These are phyloP conservation scores for Perognathus longimembris DNA, from an alignment of 2,113 vertebrate species.

Conservation along the genomic window DNA sequence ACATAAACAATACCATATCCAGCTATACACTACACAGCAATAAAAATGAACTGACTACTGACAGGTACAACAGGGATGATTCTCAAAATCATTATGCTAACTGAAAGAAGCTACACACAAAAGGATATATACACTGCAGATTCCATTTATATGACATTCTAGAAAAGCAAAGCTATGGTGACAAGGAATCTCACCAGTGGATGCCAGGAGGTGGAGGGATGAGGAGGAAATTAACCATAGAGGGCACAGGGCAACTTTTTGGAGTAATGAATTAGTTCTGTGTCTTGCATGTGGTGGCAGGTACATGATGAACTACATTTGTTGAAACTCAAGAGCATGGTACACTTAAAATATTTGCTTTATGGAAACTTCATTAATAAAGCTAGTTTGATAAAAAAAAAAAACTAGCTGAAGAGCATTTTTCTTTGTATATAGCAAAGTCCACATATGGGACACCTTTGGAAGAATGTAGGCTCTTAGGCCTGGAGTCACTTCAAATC, in stretches of 20 bases:
- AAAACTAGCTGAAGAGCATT: background rate
- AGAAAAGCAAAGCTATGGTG: background rate
- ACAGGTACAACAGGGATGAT: no score
- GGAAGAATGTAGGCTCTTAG: background rate
- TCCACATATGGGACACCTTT: background rate
- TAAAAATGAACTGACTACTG: background rate
- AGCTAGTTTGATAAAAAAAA: background rate
- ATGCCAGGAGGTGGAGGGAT: background rate
- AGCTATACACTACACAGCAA: background rate
- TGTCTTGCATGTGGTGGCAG: background rate
- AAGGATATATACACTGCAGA: background rate
- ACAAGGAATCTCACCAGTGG: background rate
- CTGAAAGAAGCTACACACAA: background rate
- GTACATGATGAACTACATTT: background rate
- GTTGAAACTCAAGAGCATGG: background rate
- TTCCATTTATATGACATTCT: background rate
- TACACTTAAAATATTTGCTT: constrained; percentile 42
- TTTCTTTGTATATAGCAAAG: background rate
- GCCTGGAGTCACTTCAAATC: background rate
- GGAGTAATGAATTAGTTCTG: background rate
- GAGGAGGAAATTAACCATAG: background rate
- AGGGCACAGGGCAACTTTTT: background rate
- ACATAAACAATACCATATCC: background rate
- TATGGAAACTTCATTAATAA: constrained; percentile 4
- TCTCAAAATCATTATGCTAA: background rate